These are phyloP conservation scores for Axea sp. DNA, from an alignment of 2,888 invertebrate species.

Conservation along the genomic window DNA sequence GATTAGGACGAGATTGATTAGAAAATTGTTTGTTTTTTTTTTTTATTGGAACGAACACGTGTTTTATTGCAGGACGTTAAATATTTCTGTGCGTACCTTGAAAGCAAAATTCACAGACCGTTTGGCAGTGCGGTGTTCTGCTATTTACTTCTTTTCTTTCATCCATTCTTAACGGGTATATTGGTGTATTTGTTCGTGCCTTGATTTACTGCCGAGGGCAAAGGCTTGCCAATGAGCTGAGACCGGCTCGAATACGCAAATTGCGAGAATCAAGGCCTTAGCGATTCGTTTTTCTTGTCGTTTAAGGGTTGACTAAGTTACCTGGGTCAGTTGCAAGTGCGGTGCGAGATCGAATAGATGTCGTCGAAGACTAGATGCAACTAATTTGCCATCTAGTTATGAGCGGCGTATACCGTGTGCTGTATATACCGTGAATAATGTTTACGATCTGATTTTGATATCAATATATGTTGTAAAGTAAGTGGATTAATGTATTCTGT, in stretches of 20 bases:
- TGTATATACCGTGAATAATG: constrained; percentile 11
- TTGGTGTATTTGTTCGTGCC: constrained; percentile 64
- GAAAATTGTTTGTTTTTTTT: constrained; percentile 9
- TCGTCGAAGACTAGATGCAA: constrained; percentile 46
- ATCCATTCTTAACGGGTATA: constrained; percentile 55
- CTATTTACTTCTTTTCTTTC: constrained; percentile 57
- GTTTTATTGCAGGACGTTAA: constrained; percentile 30
- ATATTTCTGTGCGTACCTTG: constrained; percentile 43
- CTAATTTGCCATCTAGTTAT: constrained; percentile 30
- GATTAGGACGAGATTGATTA: constrained; percentile 21
- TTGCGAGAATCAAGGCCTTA: constrained; percentile 75
- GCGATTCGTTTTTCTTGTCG: constrained; percentile 48
- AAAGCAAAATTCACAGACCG: constrained; percentile 44
- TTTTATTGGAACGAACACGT: constrained; percentile 27
- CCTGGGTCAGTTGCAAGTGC: constrained; percentile 75
- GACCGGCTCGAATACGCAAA: constrained; percentile 69
- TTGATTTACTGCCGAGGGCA: constrained; percentile 75
- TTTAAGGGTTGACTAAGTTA: constrained; percentile 67
- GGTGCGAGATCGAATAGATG: constrained; percentile 69
- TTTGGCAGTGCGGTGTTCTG: constrained; percentile 38
- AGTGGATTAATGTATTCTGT: background rate
- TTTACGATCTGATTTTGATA: constrained; percentile 2
- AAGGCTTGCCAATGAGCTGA: constrained; percentile 67
- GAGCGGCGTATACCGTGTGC: constrained; percentile 1
- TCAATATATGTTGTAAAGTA: constrained; percentile 14